These are phyloP conservation scores for Clarias gariepinus DNA, from an alignment of 2,113 vertebrate species.

Conservation along the genomic window DNA sequence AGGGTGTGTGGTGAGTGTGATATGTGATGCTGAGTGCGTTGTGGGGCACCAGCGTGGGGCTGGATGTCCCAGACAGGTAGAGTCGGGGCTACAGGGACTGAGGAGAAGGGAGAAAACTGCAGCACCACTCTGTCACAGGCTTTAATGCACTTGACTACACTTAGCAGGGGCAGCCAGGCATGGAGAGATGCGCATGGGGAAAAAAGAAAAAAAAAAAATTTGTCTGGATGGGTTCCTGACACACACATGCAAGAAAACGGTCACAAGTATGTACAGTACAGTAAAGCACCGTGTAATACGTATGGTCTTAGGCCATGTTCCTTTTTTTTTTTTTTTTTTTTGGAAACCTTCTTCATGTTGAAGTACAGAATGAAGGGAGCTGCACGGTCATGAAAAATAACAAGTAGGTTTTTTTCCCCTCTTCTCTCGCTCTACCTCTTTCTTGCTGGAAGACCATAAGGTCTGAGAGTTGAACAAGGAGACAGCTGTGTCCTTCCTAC, in stretches of 20 bases:
- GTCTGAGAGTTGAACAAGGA: neutral
- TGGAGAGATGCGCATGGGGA: slow-evolving; percentile 54
- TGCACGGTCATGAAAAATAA: neutral
- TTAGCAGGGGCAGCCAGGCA: slow-evolving; percentile 62
- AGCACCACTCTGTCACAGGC: slow-evolving; percentile 60
- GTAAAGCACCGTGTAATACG: slow-evolving; percentile 3
- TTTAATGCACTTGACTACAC: slow-evolving; percentile 68
- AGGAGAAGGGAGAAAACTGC: slow-evolving; percentile 49
- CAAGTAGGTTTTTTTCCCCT: neutral
- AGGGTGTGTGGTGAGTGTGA: neutral
- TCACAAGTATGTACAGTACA: slow-evolving; percentile 15
- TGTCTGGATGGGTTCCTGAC: slow-evolving; percentile 37
- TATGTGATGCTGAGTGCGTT: slow-evolving; percentile 16
- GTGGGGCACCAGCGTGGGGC: slow-evolving; percentile 19
- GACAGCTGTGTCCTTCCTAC: slow-evolving; percentile 4
- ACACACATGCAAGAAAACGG: slow-evolving; percentile 15
- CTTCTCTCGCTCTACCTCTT: neutral
- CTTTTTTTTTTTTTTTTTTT: neutral
- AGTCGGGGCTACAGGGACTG: slow-evolving; percentile 60
- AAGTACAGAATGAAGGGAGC: neutral
- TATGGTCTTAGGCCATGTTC: neutral
- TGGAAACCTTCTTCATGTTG: neutral
- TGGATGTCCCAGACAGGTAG: slow-evolving; percentile 42
- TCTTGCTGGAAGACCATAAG: neutral
- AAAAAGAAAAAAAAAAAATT: neutral